Conservation (phyloP, 2,888 invertebrate genomes). For the Drosophila nr. fundita region DNA sequence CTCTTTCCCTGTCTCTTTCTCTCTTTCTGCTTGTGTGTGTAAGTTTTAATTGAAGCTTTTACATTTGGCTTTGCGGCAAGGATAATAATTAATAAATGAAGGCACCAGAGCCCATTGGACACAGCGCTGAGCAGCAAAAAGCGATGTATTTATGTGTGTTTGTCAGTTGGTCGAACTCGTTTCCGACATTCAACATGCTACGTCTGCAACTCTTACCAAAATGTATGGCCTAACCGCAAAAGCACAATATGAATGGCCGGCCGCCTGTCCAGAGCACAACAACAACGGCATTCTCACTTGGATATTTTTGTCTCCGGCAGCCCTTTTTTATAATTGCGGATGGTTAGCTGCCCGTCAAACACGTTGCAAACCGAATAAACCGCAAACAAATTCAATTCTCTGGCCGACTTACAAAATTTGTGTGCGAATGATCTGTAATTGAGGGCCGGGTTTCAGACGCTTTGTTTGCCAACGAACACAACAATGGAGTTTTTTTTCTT, state of each 20-base stretch:
- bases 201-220: constrained; percentile 30
- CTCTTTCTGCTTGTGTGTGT: constrained; percentile 40
- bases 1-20: constrained; percentile 11
- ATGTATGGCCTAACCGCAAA: constrained; percentile 54
- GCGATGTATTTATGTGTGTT: background rate
- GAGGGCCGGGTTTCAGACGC: background rate
- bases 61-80: constrained; percentile 75
- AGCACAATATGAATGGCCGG: constrained; percentile 45
- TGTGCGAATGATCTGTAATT: constrained; percentile 4
- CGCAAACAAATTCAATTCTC: constrained; percentile 65
- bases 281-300: constrained; percentile 17
- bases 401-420: constrained; percentile 20
- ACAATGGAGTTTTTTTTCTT: background rate
- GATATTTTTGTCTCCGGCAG: constrained; percentile 3
- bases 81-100: constrained; percentile 75
- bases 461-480: background rate
- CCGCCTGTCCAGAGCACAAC: constrained; percentile 5
- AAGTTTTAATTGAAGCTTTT: constrained; percentile 72
- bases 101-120: constrained; percentile 48
- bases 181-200: constrained; percentile 31
- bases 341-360: constrained; percentile 22
- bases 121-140: background rate
- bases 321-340: constrained; percentile 25
- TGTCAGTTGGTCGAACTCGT: constrained; percentile 6
- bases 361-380: constrained; percentile 50